Conservation (phyloP, 2,113 vertebrate genomes). For the Deroptyus accipitrinus region DNA sequence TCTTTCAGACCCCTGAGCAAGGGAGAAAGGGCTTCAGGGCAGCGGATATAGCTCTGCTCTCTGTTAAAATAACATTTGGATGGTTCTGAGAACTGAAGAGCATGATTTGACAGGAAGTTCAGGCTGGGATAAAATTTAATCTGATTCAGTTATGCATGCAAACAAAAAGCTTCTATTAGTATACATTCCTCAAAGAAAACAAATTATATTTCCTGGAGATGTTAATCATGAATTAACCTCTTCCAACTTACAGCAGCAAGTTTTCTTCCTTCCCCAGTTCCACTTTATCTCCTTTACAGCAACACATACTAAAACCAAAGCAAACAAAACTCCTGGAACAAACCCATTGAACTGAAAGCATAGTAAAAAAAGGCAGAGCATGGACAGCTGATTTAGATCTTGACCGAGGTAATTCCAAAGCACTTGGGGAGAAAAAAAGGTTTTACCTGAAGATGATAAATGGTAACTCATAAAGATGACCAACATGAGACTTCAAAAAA, state of each 20-base stretch:
- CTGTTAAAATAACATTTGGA: not conserved
- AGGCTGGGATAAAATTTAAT: constrained; percentile 38
- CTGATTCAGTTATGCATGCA: constrained; percentile 21
- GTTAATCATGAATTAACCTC: not conserved
- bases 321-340: constrained; percentile 24
- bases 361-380: not conserved
- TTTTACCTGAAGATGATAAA: not conserved
- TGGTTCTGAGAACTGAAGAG: not conserved
- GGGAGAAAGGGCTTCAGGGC: not conserved
- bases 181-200: constrained; percentile 22
- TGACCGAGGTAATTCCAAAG: not conserved
- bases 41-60: not conserved
- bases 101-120: constrained; percentile 29
- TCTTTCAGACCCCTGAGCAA: not conserved
- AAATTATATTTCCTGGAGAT: constrained; percentile 20
- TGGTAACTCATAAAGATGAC: not conserved
- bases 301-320: constrained; percentile 6
- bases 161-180: constrained; percentile 36
- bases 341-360: not conserved
- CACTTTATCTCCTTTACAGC: constrained; percentile 6
- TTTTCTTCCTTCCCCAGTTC: not conserved
- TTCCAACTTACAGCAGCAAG: not conserved
- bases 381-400: not conserved
- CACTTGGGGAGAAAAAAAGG: not conserved
- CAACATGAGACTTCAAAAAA: not conserved